A percentile compares a stretch with the other conserved stretches of the same genome.
phyloP scores from a whole-genome alignment of 2,797 vertebrate genomes.

The Oophaga sylvatica region DNA sequence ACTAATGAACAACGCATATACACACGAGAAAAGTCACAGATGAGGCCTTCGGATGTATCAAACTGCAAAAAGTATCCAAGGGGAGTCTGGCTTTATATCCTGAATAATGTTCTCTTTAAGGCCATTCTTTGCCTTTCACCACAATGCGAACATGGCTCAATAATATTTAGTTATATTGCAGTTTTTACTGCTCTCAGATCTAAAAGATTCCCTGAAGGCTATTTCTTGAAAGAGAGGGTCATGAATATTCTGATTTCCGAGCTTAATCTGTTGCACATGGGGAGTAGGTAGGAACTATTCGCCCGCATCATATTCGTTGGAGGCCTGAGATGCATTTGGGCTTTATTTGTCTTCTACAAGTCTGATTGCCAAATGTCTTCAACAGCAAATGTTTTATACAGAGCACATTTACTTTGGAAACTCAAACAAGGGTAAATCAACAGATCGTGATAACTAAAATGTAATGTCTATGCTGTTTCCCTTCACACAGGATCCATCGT shows the following conservation, averaged over 20 bases:
- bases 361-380: constrained; percentile 19
- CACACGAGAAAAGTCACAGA: too few species aligned
- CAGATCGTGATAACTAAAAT: constrained; percentile 15
- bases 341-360: constrained; percentile 18
- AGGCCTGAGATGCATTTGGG: background rate
- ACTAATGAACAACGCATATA: too few species aligned
- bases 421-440: constrained; percentile 21
- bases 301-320: background rate
- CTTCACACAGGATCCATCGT: background rate
- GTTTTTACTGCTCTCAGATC: background rate
- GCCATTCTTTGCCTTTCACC: background rate
- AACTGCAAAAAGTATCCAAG: too few species aligned
- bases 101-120: too few species aligned
- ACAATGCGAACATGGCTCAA: background rate
- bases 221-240: background rate
- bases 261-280: background rate
- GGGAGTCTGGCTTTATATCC: too few species aligned
- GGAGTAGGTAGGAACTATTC: background rate
- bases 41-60: too few species aligned
- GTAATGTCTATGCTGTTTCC: constrained; percentile 1
- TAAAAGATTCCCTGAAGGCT: background rate
- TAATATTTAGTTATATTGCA: background rate
- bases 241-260: constrained; percentile 23
- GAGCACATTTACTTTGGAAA: constrained; percentile 30
- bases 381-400: constrained; percentile 4